phyloP scores from a whole-genome alignment of 2,113 vertebrate genomes.

The Campylomormyrus tamandua region DNA sequence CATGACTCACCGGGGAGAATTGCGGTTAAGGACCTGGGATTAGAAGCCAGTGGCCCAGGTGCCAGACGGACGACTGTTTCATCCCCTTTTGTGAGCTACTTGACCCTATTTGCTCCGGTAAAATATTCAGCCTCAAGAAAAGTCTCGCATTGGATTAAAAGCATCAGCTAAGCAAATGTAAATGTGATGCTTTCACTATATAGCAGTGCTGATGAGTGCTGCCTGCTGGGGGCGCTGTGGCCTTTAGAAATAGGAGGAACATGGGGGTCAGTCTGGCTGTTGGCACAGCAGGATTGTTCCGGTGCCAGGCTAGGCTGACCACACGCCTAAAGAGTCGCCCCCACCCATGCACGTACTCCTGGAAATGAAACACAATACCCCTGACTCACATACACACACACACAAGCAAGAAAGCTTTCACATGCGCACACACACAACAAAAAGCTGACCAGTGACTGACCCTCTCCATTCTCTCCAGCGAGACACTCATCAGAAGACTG shows the following conservation, averaged over 20 bases:
- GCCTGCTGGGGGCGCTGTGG: constrained; percentile 19
- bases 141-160: background rate
- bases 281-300: background rate
- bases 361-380: background rate
- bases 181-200: background rate
- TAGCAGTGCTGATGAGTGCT: background rate
- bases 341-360: background rate
- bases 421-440: background rate
- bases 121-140: background rate
- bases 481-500: background rate
- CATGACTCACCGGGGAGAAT: background rate
- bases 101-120: background rate
- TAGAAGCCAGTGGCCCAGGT: background rate
- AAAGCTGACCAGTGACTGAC: background rate
- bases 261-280: background rate
- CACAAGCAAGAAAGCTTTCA: background rate
- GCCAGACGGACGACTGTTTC: background rate
- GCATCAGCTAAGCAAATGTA: background rate
- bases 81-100: background rate
- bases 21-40: background rate
- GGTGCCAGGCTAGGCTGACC: background rate
- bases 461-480: background rate
- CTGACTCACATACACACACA: background rate
- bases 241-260: constrained; percentile 9
- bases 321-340: background rate